Base-by-base conservation (phyloP, 2,797 vertebrate genomes). In the Enteromius viviparus region DNA sequence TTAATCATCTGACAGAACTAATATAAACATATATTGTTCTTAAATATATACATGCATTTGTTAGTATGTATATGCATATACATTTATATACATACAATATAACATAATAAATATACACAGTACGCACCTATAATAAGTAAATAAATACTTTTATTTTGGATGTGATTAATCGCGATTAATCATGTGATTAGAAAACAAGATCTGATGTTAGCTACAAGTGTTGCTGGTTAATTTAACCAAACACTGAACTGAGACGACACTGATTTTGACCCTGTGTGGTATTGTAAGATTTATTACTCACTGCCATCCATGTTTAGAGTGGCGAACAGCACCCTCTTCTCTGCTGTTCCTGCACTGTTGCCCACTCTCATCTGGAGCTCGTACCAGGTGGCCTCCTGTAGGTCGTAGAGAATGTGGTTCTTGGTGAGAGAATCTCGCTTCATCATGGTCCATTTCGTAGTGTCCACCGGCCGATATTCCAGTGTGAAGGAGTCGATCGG, bases 351-450 rank as follows among this genome's bases (percentile, higher is more conserved):
- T 0, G 98, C 98, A 4, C 97, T 99, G 95, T 98, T 99, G 93
- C 96, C 97, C 88, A 97, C 98, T 84, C 96, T 95, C 97, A 98
- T 99, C 85, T 99, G 97, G 85, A 99, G 94, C 89, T 99, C 97
- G 0, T 99, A 99, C 98, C 98, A 99, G 0, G 96, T 97, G 62
- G 97, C 97, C 85, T 99, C 98, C 91, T 97, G 97, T 86, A 99
- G 93, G 90, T 99, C 97, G 0, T 99, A 98, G 23, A 99, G 91
- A 74, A 98, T 95, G 90, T 99, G 98, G 80, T 96, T 98, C 91
- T 99, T 99, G 82, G 97, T 98, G 51, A 98, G 94, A 1, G 97
- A 97, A 1, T 97, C 97, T 85, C 97, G 95, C 92, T 98, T 97
- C 37, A 97, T 97, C 0, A 97, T 97, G 77, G 95, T 99, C 98